Percentiles rank a stretch among this genome's conserved stretches.
Evolutionary conservation across 1,140 invertebrate species (phyloP).

Genomic region (Diachasmimorpha longicaudata): DNA sequence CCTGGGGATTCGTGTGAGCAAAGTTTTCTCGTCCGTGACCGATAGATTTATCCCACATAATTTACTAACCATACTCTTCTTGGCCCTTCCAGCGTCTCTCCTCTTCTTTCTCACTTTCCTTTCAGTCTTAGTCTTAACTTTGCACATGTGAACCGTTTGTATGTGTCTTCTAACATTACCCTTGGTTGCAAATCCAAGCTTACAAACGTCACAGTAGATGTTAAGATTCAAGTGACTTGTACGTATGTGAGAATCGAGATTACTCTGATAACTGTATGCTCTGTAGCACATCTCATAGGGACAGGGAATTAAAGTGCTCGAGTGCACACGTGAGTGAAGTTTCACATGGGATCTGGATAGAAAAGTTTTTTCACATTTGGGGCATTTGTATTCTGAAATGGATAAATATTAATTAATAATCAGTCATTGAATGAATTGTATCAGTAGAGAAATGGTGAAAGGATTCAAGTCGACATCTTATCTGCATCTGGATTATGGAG

Average conservation of each 20-base stretch:
- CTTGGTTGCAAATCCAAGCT: background rate
- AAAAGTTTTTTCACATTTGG: background rate
- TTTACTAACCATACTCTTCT: background rate
- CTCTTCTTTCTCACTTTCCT: background rate
- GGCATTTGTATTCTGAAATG: conserved; percentile 12
- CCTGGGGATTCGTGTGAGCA: background rate
- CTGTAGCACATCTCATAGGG: background rate
- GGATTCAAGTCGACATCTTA: background rate
- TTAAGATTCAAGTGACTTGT: background rate
- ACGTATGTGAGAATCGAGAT: background rate
- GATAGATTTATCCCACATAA: background rate
- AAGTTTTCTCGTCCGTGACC: background rate
- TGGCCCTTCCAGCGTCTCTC: background rate
- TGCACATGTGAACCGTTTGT: background rate
- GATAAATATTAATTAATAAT: conserved; percentile 3
- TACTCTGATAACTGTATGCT: background rate
- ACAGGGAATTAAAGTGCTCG: background rate
- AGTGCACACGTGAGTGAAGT: background rate
- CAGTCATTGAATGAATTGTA: background rate
- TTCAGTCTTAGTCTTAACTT: background rate
- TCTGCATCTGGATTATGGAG: too few species aligned
- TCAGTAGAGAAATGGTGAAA: background rate
- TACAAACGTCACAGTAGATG: conserved; percentile 1
- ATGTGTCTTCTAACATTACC: background rate
- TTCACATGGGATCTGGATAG: background rate